Conservation (phyloP, 1,140 invertebrate genomes). For the Heterodera schachtii region DNA sequence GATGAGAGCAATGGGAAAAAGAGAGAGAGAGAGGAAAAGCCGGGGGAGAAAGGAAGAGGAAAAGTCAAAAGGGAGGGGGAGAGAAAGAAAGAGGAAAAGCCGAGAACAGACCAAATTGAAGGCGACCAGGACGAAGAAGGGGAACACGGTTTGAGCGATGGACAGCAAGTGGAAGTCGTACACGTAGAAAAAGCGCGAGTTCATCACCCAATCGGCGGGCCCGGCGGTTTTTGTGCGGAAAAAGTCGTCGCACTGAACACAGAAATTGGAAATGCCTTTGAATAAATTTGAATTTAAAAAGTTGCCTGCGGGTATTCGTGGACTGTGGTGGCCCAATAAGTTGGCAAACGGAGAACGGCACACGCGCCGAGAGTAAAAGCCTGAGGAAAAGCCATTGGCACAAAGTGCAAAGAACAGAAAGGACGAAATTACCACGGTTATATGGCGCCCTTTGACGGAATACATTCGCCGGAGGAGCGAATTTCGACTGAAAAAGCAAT, state of each 20-base stretch:
- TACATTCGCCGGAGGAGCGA: conserved; percentile 34
- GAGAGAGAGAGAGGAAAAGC: too few species aligned
- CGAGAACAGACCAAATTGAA: conserved; percentile 52
- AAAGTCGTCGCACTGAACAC: conserved; percentile 40
- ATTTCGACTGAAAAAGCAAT: conserved; percentile 16
- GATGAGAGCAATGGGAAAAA: background rate
- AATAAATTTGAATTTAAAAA: background rate
- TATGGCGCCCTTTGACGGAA: conserved; percentile 36
- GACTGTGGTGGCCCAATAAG: conserved; percentile 39
- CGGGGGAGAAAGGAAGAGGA: too few species aligned
- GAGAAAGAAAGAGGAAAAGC: too few species aligned
- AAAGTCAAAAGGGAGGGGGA: too few species aligned
- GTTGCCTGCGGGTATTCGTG: conserved; percentile 38
- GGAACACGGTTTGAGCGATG: conserved; percentile 58
- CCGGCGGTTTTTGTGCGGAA: conserved; percentile 44
- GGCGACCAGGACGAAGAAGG: conserved; percentile 55
- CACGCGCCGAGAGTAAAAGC: conserved; percentile 34
- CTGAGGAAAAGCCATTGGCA: background rate
- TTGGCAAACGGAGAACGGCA: conserved; percentile 38
- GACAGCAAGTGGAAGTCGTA: conserved; percentile 60
- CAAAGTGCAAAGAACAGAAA: background rate
- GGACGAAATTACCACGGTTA: conserved; percentile 32
- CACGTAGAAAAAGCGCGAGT: conserved; percentile 36
- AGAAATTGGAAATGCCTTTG: background rate
- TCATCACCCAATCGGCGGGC: conserved; percentile 39